Conservation (phyloP, 92 coral and sea anemone species). For the Actinostola sp. region DNA sequence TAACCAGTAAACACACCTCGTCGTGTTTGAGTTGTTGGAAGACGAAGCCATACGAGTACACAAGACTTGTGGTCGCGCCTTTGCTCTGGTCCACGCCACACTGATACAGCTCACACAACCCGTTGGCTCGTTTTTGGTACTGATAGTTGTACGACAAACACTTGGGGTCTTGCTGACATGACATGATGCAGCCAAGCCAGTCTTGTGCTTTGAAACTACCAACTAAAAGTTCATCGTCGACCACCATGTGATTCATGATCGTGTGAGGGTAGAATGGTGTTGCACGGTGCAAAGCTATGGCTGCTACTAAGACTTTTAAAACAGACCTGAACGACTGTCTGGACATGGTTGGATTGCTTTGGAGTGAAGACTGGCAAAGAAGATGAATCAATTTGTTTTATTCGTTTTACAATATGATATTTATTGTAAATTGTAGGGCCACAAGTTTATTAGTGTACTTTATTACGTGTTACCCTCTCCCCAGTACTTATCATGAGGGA, state of each 20-base stretch:
- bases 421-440: too few species aligned
- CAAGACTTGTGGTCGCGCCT: background rate
- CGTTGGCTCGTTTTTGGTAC: background rate
- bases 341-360: too few species aligned
- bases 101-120: background rate
- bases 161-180: constrained; percentile 11
- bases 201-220: constrained; percentile 7
- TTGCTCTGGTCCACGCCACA: background rate
- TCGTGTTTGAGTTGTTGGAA: background rate
- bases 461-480: too few species aligned
- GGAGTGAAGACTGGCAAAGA: too few species aligned
- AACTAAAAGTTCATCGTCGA: background rate
- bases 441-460: too few species aligned
- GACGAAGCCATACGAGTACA: background rate
- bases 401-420: too few species aligned
- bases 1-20: background rate
- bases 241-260: constrained; percentile 6
- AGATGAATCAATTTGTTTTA: too few species aligned
- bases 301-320: background rate
- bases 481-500: too few species aligned
- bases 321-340: too few species aligned
- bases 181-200: constrained; percentile 16
- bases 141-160: constrained; percentile 8
- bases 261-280: constrained; percentile 12
- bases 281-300: background rate